Percentiles rank a stretch among this genome's conserved stretches.
These are phyloP conservation scores for Gastrophysa polygoni DNA, from an alignment of 2,888 invertebrate genomes.

Conservation along the genomic window DNA sequence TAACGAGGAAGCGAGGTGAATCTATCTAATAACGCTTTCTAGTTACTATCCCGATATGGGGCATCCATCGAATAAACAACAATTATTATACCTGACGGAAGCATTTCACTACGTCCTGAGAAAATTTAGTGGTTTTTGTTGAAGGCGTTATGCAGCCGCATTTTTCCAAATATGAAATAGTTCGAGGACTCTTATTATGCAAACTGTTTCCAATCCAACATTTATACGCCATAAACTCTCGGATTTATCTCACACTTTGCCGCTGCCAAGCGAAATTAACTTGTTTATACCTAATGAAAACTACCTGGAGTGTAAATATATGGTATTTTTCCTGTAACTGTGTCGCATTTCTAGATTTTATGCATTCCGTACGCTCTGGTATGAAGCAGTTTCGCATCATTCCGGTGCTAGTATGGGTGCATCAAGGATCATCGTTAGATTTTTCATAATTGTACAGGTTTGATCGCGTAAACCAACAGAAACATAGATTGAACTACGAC, in stretches of 20 bases:
- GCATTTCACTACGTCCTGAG: background rate
- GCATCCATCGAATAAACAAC: background rate
- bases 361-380: background rate
- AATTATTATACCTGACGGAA: background rate
- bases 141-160: background rate
- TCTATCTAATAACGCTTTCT: too few relatives aligned
- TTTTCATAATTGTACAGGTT: too few relatives aligned
- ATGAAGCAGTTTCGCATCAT: too few relatives aligned
- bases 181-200: constrained; percentile 26
- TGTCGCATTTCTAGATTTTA: background rate
- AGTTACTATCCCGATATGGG: background rate
- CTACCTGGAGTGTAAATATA: background rate
- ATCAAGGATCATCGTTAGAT: too few relatives aligned
- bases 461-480: too few relatives aligned
- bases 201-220: constrained; percentile 28
- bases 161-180: constrained; percentile 15
- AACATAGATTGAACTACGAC: too few relatives aligned
- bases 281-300: constrained; percentile 21
- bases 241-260: constrained; percentile 30
- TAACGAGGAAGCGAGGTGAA: too few relatives aligned
- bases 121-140: background rate
- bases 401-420: too few relatives aligned
- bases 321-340: background rate
- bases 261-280: constrained; percentile 18
- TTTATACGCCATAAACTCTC: constrained; percentile 31